phyloP scores from a whole-genome alignment of 2,113 vertebrate species.

The Scomber scombrus region DNA sequence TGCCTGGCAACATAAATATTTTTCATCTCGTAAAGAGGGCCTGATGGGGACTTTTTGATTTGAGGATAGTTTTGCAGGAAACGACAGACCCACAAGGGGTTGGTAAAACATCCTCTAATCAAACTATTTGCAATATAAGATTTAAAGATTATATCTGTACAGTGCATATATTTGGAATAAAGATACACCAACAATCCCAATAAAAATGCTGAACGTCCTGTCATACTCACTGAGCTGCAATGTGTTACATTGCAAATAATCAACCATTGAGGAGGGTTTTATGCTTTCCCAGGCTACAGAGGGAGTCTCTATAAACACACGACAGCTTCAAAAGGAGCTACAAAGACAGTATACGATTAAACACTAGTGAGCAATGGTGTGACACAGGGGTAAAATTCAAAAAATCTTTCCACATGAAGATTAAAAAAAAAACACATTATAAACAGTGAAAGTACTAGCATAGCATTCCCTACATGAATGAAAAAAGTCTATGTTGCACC shows the following conservation, averaged over 20 bases:
- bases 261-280: constrained; percentile 29
- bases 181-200: not conserved
- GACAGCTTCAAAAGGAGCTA: constrained; percentile 40
- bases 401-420: constrained; percentile 46
- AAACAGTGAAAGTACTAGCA: constrained; percentile 33
- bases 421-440: constrained; percentile 26
- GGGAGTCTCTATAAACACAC: constrained; percentile 42
- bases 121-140: not conserved
- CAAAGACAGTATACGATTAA: constrained; percentile 30
- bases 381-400: constrained; percentile 44
- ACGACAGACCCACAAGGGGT: not conserved
- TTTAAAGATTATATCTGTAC: not conserved
- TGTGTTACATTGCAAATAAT: constrained; percentile 6
- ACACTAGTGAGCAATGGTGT: constrained; percentile 19
- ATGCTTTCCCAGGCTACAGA: constrained; percentile 20
- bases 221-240: not conserved
- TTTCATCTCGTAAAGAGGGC: constrained; percentile 4
- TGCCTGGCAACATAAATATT: constrained; percentile 26
- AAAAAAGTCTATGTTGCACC: constrained; percentile 48
- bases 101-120: not conserved
- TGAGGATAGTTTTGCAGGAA: not conserved
- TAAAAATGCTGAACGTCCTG: constrained; percentile 3
- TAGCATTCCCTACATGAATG: constrained; percentile 59
- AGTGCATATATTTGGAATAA: not conserved
- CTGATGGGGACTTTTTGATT: not conserved